Percentiles rank a stretch among this genome's conserved stretches.
Evolutionary conservation across 2,888 invertebrate species (phyloP).

Genomic region (Amblyjoppa proteus): DNA sequence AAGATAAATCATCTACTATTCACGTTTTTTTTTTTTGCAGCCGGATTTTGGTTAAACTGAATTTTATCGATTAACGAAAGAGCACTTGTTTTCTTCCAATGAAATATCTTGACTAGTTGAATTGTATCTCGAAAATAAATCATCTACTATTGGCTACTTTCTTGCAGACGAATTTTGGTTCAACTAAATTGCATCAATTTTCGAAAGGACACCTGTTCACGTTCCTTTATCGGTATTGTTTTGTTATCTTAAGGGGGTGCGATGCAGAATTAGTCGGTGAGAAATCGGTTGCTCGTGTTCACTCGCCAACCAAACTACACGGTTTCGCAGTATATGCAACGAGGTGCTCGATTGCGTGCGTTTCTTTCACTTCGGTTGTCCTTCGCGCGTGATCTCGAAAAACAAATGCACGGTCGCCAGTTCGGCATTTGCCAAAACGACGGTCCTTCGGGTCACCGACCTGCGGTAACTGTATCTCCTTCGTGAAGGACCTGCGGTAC

Average conservation of each 20-base stretch:
- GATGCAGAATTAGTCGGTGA: too few species aligned
- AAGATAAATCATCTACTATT: conserved; percentile 6
- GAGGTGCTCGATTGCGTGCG: too few species aligned
- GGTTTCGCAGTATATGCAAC: too few species aligned
- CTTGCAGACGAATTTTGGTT: too few species aligned
- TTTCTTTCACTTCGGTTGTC: neutral
- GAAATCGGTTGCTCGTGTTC: too few species aligned
- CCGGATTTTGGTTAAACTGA: neutral
- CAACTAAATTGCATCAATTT: too few species aligned
- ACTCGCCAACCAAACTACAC: too few species aligned
- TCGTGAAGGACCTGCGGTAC: neutral
- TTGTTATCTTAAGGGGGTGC: neutral
- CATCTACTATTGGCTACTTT: too few species aligned
- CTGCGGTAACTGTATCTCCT: neutral
- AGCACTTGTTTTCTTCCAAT: neutral
- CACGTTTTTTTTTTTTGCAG: neutral
- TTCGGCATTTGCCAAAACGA: neutral
- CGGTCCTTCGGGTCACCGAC: neutral
- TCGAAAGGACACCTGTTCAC: neutral
- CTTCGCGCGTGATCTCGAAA: neutral
- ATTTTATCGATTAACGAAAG: too few species aligned
- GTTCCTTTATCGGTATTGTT: neutral
- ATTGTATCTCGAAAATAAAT: too few species aligned
- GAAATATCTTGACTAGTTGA: too few species aligned
- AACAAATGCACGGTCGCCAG: neutral